Evolutionary conservation across 2,888 invertebrate genomes (phyloP).

Genomic region (Amorpha juglandis): DNA sequence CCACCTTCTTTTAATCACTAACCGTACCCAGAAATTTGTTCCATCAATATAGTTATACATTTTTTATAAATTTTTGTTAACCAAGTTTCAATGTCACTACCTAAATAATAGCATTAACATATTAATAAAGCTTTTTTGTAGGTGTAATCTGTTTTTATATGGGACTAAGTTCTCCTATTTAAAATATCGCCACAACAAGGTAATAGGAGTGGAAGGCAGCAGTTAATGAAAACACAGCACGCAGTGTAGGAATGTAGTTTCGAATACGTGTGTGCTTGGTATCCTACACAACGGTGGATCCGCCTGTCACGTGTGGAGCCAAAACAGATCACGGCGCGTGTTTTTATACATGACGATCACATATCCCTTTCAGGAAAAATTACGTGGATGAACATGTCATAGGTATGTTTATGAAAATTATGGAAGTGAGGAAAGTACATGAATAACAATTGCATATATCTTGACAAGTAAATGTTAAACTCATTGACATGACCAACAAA

Average conservation of each 20-base stretch:
- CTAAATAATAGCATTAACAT: slow-evolving; percentile 2
- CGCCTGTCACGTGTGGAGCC: slow-evolving; percentile 4
- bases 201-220: slow-evolving; percentile 3
- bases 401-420: not conserved
- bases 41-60: not conserved
- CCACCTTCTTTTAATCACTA: slow-evolving; percentile 15
- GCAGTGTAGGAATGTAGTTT: slow-evolving; percentile 18
- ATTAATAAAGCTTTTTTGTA: not conserved
- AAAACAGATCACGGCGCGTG: not conserved
- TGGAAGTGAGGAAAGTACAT: not conserved
- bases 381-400: not conserved
- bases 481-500: not conserved
- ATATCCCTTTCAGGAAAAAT: slow-evolving; percentile 2
- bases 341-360: slow-evolving; percentile 7
- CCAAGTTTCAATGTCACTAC: not conserved
- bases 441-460: not conserved
- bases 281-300: slow-evolving; percentile 3
- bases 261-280: slow-evolving; percentile 21
- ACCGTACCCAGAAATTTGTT: slow-evolving; percentile 26
- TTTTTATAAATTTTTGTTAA: not conserved
- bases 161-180: not conserved
- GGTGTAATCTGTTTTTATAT: not conserved
- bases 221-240: slow-evolving; percentile 17
- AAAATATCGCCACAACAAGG: not conserved
- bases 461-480: not conserved